These are phyloP conservation scores for Amphipyra tragopoginis DNA, from an alignment of 2,888 invertebrate species.

Conservation along the genomic window DNA sequence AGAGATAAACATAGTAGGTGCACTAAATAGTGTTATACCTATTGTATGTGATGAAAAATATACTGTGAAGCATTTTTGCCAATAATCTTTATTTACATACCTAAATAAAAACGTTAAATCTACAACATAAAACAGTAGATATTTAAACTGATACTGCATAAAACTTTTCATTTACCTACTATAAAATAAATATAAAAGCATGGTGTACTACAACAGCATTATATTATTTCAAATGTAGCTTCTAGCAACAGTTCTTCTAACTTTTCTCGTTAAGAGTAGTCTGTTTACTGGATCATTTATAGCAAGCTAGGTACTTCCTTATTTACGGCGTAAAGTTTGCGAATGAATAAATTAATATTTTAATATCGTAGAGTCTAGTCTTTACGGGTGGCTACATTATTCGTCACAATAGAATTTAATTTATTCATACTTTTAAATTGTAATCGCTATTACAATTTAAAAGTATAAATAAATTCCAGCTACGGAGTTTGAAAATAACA, in stretches of 20 bases:
- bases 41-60: no score
- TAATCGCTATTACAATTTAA: no score
- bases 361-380: slow-evolving; percentile 41
- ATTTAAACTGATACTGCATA: no score
- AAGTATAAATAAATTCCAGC: no score
- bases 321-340: slow-evolving; percentile 57
- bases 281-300: slow-evolving; percentile 64
- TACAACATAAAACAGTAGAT: no score
- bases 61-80: no score
- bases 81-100: no score
- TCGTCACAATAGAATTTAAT: slow-evolving; percentile 9
- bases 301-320: slow-evolving; percentile 52
- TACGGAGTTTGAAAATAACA: no score
- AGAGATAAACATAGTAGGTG: no score
- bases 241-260: slow-evolving; percentile 61
- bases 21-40: no score
- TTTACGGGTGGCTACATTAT: slow-evolving; percentile 1
- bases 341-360: slow-evolving; percentile 62
- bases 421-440: neutral
- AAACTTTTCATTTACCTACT: no score
- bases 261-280: slow-evolving; percentile 76
- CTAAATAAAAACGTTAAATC: no score
- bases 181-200: neutral
- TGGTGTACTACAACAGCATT: slow-evolving; percentile 10
- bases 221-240: slow-evolving; percentile 50